Conservation (phyloP, 2,888 invertebrate genomes). For the Xylota sylvarum region DNA sequence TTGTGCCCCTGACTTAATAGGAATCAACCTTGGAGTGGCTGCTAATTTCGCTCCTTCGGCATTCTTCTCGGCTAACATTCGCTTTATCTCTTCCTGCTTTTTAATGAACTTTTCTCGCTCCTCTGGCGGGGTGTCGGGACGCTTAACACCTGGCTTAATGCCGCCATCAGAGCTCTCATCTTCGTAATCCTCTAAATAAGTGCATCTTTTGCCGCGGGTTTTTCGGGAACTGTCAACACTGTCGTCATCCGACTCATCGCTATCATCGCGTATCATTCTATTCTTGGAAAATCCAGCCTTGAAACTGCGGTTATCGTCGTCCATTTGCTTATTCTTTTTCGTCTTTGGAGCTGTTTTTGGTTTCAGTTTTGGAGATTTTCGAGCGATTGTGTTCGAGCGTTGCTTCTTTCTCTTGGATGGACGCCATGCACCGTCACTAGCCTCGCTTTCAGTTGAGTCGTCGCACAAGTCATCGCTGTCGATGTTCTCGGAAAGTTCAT, state of each 20-base stretch:
- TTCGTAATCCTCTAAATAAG: constrained; percentile 84
- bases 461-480: constrained; percentile 85
- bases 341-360: constrained; percentile 68
- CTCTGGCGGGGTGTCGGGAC: constrained; percentile 85
- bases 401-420: constrained; percentile 83
- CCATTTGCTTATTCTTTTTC: constrained; percentile 81
- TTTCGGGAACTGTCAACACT: constrained; percentile 84
- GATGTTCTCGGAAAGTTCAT: constrained; percentile 83
- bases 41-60: constrained; percentile 84
- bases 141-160: constrained; percentile 84
- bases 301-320: constrained; percentile 84
- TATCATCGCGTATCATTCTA: constrained; percentile 91
- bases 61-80: constrained; percentile 85
- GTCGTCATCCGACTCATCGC: constrained; percentile 86
- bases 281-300: constrained; percentile 86
- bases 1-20: constrained; percentile 79
- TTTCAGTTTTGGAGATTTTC: constrained; percentile 82
- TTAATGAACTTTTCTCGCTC: constrained; percentile 84
- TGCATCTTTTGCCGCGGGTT: constrained; percentile 83
- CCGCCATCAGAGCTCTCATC: constrained; percentile 85
- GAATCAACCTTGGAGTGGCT: constrained; percentile 82
- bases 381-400: constrained; percentile 79
- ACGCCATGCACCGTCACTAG: constrained; percentile 83
- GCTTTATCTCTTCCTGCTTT: constrained; percentile 84
- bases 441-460: constrained; percentile 83